Percentiles rank a stretch among this genome's conserved stretches.
phyloP scores from a whole-genome alignment of 2,888 invertebrate species.

The Steinernema hermaphroditum region DNA sequence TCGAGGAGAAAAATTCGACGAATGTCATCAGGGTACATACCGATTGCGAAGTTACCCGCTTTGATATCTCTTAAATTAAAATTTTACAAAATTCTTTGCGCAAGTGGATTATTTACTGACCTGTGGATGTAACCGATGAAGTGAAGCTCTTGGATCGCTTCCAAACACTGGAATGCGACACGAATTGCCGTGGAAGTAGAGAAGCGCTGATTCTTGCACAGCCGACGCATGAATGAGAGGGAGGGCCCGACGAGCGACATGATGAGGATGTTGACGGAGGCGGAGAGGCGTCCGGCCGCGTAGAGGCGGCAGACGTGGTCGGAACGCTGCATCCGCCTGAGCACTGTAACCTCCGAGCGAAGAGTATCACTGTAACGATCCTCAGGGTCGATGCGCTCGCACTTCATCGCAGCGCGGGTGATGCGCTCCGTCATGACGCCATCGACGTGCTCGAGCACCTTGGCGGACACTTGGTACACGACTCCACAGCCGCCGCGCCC shows the following conservation, averaged over 20 bases:
- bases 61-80: conserved; percentile 41
- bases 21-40: not conserved
- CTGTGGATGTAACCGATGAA: conserved; percentile 47
- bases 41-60: conserved; percentile 47
- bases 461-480: conserved; percentile 47
- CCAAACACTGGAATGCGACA: conserved; percentile 43
- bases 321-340: conserved; percentile 48
- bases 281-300: conserved; percentile 39
- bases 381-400: conserved; percentile 43
- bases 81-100: not conserved
- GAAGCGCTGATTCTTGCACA: conserved; percentile 50
- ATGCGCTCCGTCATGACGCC: conserved; percentile 40
- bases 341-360: conserved; percentile 32
- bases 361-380: conserved; percentile 33
- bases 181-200: conserved; percentile 53
- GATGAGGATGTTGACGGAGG: conserved; percentile 51
- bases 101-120: not conserved
- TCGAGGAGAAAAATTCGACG: conserved; percentile 27
- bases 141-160: conserved; percentile 47
- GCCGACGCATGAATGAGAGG: conserved; percentile 51
- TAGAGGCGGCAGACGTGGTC: conserved; percentile 47
- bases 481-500: conserved; percentile 59
- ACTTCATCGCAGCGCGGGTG: conserved; percentile 48
- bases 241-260: conserved; percentile 52
- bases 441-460: conserved; percentile 42